phyloP scores from a whole-genome alignment of 92 coral and sea anemone genomes.

The Phenganax subtilis region DNA sequence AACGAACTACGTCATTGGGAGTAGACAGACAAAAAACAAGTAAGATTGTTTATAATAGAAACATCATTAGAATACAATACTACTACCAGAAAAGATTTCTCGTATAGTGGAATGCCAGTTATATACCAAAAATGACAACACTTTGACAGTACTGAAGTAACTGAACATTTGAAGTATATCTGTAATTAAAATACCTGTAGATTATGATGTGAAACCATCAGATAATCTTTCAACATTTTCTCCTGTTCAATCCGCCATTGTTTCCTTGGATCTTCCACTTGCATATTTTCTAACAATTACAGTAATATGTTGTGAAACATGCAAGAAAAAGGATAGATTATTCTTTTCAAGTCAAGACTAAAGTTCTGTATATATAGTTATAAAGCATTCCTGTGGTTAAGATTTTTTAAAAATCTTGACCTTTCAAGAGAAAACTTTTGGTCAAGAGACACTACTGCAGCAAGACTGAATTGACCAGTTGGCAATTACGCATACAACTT shows the following conservation, averaged over 20 bases:
- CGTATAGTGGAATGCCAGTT: neutral
- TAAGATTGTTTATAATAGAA: neutral
- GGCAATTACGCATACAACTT: too few relatives aligned
- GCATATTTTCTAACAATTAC: constrained; percentile 63
- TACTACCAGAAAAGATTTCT: neutral
- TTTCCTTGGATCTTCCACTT: constrained; percentile 80
- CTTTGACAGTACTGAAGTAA: neutral
- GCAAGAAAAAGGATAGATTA: too few relatives aligned
- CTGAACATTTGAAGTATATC: neutral
- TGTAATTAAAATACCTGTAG: constrained; percentile 51
- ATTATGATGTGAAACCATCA: constrained; percentile 70
- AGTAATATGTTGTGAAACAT: neutral
- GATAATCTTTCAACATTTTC: constrained; percentile 78
- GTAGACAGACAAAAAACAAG: neutral
- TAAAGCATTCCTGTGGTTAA: too few relatives aligned
- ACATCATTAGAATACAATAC: neutral
- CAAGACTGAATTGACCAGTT: too few relatives aligned
- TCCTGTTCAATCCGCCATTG: constrained; percentile 81
- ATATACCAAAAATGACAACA: neutral
- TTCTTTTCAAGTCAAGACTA: too few relatives aligned
- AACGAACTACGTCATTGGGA: neutral
- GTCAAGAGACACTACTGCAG: too few relatives aligned
- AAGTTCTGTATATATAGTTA: too few relatives aligned
- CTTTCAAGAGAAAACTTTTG: too few relatives aligned
- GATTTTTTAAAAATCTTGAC: too few relatives aligned